A percentile compares a stretch with the other conserved stretches of the same genome.
Evolutionary conservation across 2,888 invertebrate species (phyloP).

Genomic region (Epistrophe grossulariae): DNA sequence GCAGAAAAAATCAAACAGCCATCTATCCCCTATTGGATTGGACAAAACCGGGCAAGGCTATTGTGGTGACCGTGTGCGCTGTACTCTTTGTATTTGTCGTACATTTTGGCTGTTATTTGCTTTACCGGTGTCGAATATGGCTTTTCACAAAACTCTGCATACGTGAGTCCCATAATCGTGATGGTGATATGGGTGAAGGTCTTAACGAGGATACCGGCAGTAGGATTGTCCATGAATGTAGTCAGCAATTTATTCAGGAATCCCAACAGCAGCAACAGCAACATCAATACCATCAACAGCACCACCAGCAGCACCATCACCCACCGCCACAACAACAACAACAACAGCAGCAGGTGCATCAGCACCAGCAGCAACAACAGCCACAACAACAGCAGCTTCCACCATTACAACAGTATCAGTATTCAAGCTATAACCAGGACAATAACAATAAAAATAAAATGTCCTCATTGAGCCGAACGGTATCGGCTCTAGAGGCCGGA

Average conservation of each 20-base stretch:
- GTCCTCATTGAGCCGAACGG: constrained; percentile 82
- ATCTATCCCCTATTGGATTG: constrained; percentile 93
- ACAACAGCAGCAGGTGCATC: constrained; percentile 50
- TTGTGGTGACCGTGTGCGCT: constrained; percentile 86
- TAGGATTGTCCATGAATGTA: constrained; percentile 80
- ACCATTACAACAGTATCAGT: constrained; percentile 76
- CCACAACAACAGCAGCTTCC: constrained; percentile 72
- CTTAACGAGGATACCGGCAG: constrained; percentile 82
- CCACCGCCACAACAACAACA: constrained; percentile 52
- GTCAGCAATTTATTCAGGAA: constrained; percentile 81
- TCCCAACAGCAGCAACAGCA: constrained; percentile 82
- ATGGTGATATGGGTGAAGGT: constrained; percentile 83
- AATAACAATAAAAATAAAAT: constrained; percentile 79
- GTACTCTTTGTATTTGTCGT: constrained; percentile 86
- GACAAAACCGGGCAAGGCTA: constrained; percentile 87
- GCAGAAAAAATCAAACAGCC: constrained; percentile 86
- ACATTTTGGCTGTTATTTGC: constrained; percentile 86
- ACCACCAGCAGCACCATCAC: constrained; percentile 51
- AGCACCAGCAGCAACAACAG: constrained; percentile 54
- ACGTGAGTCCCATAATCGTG: constrained; percentile 82
- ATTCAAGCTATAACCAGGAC: constrained; percentile 75
- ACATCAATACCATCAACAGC: constrained; percentile 73
- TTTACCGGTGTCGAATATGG: constrained; percentile 85
- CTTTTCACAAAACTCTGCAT: constrained; percentile 83
- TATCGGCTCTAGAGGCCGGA: constrained; percentile 82